Percentiles rank a stretch among this genome's conserved stretches.
Evolutionary conservation across 1,140 invertebrate genomes (phyloP).

Genomic region (Gryllus bimaculatus): DNA sequence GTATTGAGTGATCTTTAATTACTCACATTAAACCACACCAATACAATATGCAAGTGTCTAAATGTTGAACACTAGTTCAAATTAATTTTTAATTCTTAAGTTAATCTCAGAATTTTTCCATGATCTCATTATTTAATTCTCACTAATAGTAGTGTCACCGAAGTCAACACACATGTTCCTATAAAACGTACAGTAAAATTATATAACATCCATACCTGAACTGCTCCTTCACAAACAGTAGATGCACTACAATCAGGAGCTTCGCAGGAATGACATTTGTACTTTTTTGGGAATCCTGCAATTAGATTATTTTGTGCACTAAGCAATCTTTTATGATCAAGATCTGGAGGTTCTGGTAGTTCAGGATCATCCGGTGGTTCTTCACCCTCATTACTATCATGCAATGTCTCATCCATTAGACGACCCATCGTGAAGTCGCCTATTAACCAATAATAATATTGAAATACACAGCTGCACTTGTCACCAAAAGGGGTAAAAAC

Average conservation of each 20-base stretch:
- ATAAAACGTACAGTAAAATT: too few species aligned
- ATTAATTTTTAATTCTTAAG: too few species aligned
- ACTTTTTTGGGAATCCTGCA: conserved; percentile 20
- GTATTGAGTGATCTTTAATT: too few species aligned
- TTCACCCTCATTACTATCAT: conserved; percentile 11
- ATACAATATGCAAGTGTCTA: too few species aligned
- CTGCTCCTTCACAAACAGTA: conserved; percentile 28
- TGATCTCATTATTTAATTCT: too few species aligned
- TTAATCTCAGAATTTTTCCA: too few species aligned
- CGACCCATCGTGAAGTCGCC: background rate
- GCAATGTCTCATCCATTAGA: background rate
- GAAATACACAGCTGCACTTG: background rate
- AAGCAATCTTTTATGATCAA: conserved; percentile 13
- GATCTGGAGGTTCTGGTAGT: conserved; percentile 12
- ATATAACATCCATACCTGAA: conserved; percentile 25
- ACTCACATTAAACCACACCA: too few species aligned
- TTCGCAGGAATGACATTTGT: conserved; percentile 31
- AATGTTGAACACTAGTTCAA: too few species aligned
- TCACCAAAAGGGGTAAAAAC: background rate
- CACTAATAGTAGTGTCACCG: too few species aligned
- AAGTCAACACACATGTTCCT: too few species aligned
- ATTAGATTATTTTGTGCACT: conserved; percentile 20
- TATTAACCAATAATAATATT: background rate
- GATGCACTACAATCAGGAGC: conserved; percentile 28
- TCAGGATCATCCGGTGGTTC: conserved; percentile 10